These are phyloP conservation scores for Muscicapa striata DNA, from an alignment of 2,797 vertebrate genomes.

Conservation along the genomic window DNA sequence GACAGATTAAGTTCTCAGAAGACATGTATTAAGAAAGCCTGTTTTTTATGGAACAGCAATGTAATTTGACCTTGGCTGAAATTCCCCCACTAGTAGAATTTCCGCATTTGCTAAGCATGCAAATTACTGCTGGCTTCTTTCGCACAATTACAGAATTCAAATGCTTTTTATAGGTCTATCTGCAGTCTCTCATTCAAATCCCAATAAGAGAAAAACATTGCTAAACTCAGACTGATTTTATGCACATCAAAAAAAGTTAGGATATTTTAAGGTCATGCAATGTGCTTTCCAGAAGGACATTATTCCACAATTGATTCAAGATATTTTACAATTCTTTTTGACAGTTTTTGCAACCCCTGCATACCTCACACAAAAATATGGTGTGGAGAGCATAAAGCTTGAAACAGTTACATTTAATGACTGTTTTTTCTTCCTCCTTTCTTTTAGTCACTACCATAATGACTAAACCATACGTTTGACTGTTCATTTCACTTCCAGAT, in stretches of 20 bases:
- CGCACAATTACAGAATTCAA: conserved; percentile 42
- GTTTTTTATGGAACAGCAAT: not conserved
- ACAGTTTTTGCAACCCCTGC: not conserved
- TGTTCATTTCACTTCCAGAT: not conserved
- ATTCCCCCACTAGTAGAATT: not conserved
- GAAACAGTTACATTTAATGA: not conserved
- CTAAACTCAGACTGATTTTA: conserved; percentile 48
- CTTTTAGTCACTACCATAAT: not conserved
- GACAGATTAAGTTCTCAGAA: not conserved
- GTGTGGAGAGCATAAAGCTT: not conserved
- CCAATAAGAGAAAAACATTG: conserved; percentile 21
- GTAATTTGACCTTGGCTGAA: not conserved
- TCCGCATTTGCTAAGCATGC: not conserved
- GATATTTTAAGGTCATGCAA: conserved; percentile 43
- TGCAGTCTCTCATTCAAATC: conserved; percentile 49
- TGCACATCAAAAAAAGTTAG: conserved; percentile 8
- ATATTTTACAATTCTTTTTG: conserved; percentile 9
- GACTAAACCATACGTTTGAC: not conserved
- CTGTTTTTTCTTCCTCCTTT: not conserved
- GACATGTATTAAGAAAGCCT: not conserved
- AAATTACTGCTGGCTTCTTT: conserved; percentile 31
- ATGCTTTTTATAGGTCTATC: conserved; percentile 47
- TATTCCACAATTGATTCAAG: conserved; percentile 5
- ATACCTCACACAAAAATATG: not conserved
- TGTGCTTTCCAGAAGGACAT: conserved; percentile 34